These are phyloP conservation scores for Tridacna gigas DNA, from an alignment of 2,888 invertebrate species.

Conservation along the genomic window DNA sequence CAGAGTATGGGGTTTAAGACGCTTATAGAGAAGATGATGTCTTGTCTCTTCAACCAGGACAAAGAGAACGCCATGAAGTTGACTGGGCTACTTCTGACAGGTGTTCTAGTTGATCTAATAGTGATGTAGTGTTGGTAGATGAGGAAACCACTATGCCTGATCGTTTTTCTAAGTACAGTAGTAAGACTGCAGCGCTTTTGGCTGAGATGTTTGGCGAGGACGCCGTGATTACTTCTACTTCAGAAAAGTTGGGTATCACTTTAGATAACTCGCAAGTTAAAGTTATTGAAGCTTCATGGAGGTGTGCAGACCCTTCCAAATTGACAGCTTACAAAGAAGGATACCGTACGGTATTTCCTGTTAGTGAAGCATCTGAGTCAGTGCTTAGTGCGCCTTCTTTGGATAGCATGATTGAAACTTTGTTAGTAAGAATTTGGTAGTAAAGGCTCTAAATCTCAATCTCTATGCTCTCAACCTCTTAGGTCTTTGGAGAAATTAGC, in stretches of 20 bases:
- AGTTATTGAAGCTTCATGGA: conserved; percentile 18
- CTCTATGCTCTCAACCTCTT: no score
- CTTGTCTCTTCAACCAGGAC: neutral
- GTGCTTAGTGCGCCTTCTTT: conserved; percentile 28
- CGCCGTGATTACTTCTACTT: neutral
- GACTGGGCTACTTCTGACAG: neutral
- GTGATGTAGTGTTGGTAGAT: neutral
- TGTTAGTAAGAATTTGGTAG: no score
- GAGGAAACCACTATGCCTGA: no score
- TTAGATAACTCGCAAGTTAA: conserved; percentile 1
- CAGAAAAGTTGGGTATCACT: neutral
- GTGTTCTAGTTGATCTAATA: neutral
- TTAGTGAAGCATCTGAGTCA: neutral
- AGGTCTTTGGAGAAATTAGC: no score
- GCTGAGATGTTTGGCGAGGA: neutral
- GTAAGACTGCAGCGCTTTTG: neutral
- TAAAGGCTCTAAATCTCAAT: neutral
- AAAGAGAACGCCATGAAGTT: neutral
- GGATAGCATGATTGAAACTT: conserved; percentile 30
- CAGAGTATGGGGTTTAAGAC: no score
- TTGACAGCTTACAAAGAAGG: conserved; percentile 38
- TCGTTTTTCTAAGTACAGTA: neutral
- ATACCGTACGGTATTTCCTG: conserved; percentile 31
- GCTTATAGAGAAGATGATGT: no score
- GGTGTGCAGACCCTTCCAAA: conserved; percentile 17